Percentiles rank a stretch among this genome's conserved stretches.
phyloP scores from a whole-genome alignment of 2,797 vertebrate genomes.

The Antennarius maculatus region DNA sequence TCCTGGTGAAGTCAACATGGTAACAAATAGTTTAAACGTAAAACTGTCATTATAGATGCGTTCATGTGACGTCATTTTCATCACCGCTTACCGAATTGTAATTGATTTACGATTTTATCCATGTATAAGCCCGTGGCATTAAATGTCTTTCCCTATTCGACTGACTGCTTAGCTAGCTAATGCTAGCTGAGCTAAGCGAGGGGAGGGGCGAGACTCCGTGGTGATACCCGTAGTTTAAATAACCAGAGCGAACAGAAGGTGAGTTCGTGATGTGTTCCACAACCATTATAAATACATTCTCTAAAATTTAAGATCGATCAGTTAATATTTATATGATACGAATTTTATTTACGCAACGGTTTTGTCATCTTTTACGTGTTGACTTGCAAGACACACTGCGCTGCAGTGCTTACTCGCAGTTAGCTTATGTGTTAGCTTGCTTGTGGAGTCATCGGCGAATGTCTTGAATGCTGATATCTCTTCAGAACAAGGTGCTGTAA shows the following conservation, averaged over 20 bases:
- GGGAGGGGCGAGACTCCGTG: neutral
- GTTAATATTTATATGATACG: accelerated
- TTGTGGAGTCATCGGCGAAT: neutral
- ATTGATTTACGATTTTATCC: too few relatives aligned
- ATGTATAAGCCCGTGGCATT: too few relatives aligned
- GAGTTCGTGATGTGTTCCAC: neutral
- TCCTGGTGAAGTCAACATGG: too few relatives aligned
- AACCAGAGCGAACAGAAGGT: slow-evolving; percentile 4
- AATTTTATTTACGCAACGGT: neutral
- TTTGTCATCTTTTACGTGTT: neutral
- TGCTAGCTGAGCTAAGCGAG: neutral
- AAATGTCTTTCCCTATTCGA: too few relatives aligned
- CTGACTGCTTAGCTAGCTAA: neutral
- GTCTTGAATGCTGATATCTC: neutral
- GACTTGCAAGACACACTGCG: neutral
- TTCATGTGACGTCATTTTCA: too few relatives aligned
- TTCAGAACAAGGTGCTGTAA: accelerated
- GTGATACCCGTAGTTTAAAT: slow-evolving; percentile 1
- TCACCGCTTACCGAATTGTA: too few relatives aligned
- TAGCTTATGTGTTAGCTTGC: neutral
- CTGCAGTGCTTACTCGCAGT: neutral
- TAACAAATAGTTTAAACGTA: too few relatives aligned
- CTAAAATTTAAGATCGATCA: neutral
- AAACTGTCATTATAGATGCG: too few relatives aligned
- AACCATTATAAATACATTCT: accelerated